Percentiles rank a stretch among this genome's conserved stretches.
Conservation (phyloP, 2,113 vertebrate species). For the Cheilinus undulatus region DNA sequence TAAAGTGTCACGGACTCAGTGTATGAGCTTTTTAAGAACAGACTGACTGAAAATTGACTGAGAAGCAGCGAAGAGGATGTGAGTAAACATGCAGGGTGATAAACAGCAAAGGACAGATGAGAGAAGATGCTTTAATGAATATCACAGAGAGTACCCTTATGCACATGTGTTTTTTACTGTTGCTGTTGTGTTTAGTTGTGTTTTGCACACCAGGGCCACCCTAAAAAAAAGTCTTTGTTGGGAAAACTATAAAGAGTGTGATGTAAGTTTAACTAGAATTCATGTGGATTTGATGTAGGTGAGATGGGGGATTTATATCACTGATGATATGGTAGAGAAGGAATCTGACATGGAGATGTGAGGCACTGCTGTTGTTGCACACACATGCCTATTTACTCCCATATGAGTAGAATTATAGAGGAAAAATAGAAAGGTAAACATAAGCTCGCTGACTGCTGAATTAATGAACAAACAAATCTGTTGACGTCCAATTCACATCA, state of each 20-base stretch:
- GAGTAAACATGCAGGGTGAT: background rate
- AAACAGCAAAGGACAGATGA: background rate
- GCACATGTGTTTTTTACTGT: too few species aligned
- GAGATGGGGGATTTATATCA: slow-evolving; percentile 4
- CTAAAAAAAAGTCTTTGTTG: too few species aligned
- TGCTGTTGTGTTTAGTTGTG: too few species aligned
- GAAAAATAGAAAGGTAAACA: background rate
- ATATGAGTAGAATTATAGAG: background rate
- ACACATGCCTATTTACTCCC: background rate
- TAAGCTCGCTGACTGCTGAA: background rate
- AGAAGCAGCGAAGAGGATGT: slow-evolving; percentile 1
- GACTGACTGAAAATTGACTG: slow-evolving; percentile 15
- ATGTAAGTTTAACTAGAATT: slow-evolving; percentile 34
- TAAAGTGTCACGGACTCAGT: slow-evolving; percentile 30
- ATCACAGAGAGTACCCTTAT: too few species aligned
- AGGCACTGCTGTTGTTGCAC: background rate
- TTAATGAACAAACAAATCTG: background rate
- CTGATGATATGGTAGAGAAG: slow-evolving; percentile 4
- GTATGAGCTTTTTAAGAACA: slow-evolving; percentile 51
- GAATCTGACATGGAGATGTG: background rate
- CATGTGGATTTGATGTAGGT: slow-evolving; percentile 20
- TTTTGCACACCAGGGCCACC: too few species aligned
- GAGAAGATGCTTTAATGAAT: slow-evolving; percentile 15
- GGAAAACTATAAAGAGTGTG: too few species aligned
- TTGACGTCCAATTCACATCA: background rate